Evolutionary conservation across 64 coral and sea anemone genomes (phyloP).

Genomic region (Montipora cactus): DNA sequence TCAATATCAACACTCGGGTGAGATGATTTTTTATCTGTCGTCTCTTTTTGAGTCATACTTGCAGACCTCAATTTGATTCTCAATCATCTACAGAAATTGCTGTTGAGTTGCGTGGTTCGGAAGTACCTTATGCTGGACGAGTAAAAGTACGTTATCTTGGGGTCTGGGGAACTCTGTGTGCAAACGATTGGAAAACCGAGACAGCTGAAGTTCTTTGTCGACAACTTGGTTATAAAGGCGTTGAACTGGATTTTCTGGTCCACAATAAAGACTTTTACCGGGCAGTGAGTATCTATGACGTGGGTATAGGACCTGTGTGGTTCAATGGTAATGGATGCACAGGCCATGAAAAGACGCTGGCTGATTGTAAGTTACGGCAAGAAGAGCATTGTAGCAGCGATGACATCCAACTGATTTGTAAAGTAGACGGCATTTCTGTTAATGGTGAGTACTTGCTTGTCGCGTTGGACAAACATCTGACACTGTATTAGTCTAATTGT

Average conservation of each 20-base stretch:
- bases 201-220: slow-evolving; percentile 26
- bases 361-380: not conserved
- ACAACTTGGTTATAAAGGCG: slow-evolving; percentile 19
- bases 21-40: not conserved
- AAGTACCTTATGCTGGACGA: slow-evolving; percentile 28
- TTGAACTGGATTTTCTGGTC: slow-evolving; percentile 13
- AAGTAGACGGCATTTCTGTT: slow-evolving; percentile 12
- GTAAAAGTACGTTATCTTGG: slow-evolving; percentile 48
- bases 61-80: not conserved
- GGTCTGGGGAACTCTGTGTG: slow-evolving; percentile 34
- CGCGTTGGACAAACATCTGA: too few species aligned
- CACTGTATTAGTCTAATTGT: too few species aligned
- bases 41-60: too few species aligned
- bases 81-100: not conserved
- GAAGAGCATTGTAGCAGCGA: not conserved
- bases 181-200: slow-evolving; percentile 14
- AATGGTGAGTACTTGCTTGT: slow-evolving; percentile 6
- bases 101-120: slow-evolving; percentile 3
- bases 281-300: not conserved
- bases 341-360: not conserved
- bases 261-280: not conserved
- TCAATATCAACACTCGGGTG: slow-evolving; percentile 13
- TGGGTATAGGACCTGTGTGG: slow-evolving; percentile 14
- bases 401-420: not conserved
- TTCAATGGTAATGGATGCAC: slow-evolving; percentile 12